These are phyloP conservation scores for Salvelinus sp. DNA, from an alignment of 2,113 vertebrate species.

Conservation along the genomic window DNA sequence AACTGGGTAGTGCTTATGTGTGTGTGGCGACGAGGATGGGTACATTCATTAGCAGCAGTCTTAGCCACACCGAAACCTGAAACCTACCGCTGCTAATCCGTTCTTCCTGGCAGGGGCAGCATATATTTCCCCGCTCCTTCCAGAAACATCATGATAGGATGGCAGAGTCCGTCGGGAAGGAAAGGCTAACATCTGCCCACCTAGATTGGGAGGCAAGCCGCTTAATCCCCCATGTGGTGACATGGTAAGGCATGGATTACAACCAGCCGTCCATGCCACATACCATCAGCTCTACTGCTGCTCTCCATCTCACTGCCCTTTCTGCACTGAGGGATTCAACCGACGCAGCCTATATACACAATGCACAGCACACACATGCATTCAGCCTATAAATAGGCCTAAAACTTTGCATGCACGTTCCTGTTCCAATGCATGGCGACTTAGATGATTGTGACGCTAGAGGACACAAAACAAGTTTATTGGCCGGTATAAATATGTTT, in stretches of 20 bases:
- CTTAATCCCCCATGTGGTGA: conserved; percentile 62
- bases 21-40: neutral
- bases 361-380: conserved; percentile 9
- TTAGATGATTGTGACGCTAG: conserved; percentile 21
- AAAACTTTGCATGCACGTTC: conserved; percentile 15
- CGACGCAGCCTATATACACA: conserved; percentile 43
- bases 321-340: conserved; percentile 25
- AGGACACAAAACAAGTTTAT: conserved; percentile 26
- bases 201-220: conserved; percentile 40
- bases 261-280: conserved; percentile 34
- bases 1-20: neutral
- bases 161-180: neutral
- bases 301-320: conserved; percentile 16
- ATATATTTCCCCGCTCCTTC: neutral
- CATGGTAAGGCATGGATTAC: conserved; percentile 65
- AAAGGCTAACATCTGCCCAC: conserved; percentile 56
- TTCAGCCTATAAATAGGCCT: conserved; percentile 44
- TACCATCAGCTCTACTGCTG: conserved; percentile 20
- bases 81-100: neutral
- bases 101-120: neutral
- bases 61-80: neutral
- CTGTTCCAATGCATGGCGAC: conserved; percentile 20
- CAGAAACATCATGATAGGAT: neutral
- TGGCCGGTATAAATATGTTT: conserved; percentile 2
- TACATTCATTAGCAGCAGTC: neutral